Evolutionary conservation across 2,888 invertebrate species (phyloP).

Genomic region (Odontothrips loti): DNA sequence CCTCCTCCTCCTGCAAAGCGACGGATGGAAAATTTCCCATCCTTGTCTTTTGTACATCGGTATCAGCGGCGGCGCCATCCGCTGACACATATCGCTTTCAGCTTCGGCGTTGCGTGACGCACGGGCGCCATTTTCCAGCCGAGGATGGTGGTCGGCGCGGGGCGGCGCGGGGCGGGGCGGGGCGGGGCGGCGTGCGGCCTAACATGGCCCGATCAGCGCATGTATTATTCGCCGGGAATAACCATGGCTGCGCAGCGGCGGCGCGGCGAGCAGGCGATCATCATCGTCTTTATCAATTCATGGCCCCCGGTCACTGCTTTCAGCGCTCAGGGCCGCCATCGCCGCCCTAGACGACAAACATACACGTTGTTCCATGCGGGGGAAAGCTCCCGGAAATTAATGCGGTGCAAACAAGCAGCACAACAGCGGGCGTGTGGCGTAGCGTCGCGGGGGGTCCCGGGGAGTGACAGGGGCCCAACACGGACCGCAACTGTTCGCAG

Average conservation of each 20-base stretch:
- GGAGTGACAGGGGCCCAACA: no score
- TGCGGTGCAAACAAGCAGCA: no score
- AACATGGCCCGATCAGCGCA: conserved; percentile 17
- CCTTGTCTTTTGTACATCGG: no score
- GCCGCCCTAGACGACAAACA: not conserved
- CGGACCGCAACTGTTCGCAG: no score
- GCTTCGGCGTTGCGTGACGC: no score
- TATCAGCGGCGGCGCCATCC: no score
- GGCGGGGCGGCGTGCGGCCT: not conserved
- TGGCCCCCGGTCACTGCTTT: conserved; percentile 15
- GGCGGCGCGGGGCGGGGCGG: conserved; percentile 22
- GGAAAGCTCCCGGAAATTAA: no score
- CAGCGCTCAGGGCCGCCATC: not conserved
- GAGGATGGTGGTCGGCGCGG: not conserved
- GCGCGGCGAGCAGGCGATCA: not conserved
- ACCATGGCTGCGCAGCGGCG: not conserved
- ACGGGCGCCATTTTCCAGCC: not conserved
- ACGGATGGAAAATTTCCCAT: no score
- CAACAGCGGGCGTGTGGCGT: no score
- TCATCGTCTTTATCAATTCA: not conserved
- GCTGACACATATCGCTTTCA: no score
- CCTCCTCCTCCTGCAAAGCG: no score
- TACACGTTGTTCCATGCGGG: not conserved
- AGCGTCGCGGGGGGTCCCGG: no score
- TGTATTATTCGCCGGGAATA: not conserved